Evolutionary conservation across 2,797 vertebrate genomes (phyloP).

Genomic region (Valencia hispanica): DNA sequence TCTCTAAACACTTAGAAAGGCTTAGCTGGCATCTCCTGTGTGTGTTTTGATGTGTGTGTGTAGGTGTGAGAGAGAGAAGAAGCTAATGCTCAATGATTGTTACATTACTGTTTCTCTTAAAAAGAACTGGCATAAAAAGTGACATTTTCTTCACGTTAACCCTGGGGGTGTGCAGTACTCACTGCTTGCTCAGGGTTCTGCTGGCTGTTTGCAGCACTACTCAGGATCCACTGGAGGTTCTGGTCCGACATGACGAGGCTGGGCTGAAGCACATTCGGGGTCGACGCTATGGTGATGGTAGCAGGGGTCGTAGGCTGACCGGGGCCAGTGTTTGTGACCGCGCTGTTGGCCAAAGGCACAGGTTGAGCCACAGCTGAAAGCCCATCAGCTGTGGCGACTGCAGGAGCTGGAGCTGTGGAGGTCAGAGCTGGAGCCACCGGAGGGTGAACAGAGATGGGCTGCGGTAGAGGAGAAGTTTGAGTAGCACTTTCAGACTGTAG

Average conservation of each 20-base stretch:
- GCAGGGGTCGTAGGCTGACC: constrained; percentile 67
- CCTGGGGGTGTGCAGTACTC: constrained; percentile 62
- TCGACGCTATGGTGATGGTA: constrained; percentile 87
- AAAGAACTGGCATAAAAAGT: neutral
- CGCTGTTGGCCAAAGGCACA: constrained; percentile 86
- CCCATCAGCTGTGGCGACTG: constrained; percentile 45
- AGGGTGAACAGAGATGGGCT: constrained; percentile 63
- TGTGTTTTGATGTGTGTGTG: no score
- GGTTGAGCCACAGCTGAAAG: constrained; percentile 72
- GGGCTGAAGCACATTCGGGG: constrained; percentile 90
- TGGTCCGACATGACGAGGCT: constrained; percentile 96
- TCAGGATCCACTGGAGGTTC: constrained; percentile 98
- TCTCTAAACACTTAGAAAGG: neutral
- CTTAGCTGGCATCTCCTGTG: neutral
- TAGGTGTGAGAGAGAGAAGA: no score
- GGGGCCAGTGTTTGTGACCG: constrained; percentile 65
- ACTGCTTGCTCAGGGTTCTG: constrained; percentile 92
- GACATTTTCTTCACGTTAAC: neutral
- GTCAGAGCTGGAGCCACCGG: constrained; percentile 46
- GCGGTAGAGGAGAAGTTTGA: constrained; percentile 77
- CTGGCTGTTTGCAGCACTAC: constrained; percentile 88
- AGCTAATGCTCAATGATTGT: neutral
- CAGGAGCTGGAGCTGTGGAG: constrained; percentile 39
- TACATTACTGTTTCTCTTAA: neutral
- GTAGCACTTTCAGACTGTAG: constrained; percentile 77